Conservation (phyloP, 2,888 invertebrate species). For the Pemphredon lugubris region DNA sequence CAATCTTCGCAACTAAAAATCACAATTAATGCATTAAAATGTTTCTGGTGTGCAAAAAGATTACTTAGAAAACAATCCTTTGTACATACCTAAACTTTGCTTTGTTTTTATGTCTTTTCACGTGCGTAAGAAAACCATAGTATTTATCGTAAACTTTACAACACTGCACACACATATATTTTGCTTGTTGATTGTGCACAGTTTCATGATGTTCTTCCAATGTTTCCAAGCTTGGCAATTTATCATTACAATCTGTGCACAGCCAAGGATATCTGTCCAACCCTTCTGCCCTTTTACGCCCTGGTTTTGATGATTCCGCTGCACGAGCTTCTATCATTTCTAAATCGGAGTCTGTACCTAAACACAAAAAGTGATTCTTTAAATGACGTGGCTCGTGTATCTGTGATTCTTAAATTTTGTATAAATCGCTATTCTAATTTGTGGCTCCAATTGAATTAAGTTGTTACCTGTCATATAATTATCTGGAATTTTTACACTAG, state of each 20-base stretch:
- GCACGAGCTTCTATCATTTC: constrained; percentile 75
- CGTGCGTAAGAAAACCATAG: constrained; percentile 85
- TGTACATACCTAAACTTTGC: constrained; percentile 83
- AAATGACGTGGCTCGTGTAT: too few relatives aligned
- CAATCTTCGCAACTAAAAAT: constrained; percentile 82
- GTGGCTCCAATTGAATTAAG: not conserved
- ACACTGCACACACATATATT: constrained; percentile 87
- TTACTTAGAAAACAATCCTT: not conserved
- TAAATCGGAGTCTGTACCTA: constrained; percentile 78
- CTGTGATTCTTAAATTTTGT: not conserved
- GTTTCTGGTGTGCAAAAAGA: not conserved
- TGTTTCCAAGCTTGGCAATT: constrained; percentile 81
- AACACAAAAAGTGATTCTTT: constrained; percentile 2
- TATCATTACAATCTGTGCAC: constrained; percentile 82
- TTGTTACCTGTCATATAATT: constrained; percentile 78
- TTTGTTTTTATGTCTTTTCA: constrained; percentile 84
- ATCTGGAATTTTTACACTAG: constrained; percentile 73
- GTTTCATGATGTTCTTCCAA: constrained; percentile 84
- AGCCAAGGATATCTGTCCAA: constrained; percentile 83
- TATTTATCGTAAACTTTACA: constrained; percentile 85
- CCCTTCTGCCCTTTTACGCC: constrained; percentile 72
- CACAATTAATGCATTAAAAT: not conserved
- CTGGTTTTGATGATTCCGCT: constrained; percentile 66
- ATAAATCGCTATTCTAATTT: not conserved
- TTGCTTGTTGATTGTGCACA: constrained; percentile 85